phyloP scores from a whole-genome alignment of 2,113 vertebrate species.

The Pantherophis guttatus region DNA sequence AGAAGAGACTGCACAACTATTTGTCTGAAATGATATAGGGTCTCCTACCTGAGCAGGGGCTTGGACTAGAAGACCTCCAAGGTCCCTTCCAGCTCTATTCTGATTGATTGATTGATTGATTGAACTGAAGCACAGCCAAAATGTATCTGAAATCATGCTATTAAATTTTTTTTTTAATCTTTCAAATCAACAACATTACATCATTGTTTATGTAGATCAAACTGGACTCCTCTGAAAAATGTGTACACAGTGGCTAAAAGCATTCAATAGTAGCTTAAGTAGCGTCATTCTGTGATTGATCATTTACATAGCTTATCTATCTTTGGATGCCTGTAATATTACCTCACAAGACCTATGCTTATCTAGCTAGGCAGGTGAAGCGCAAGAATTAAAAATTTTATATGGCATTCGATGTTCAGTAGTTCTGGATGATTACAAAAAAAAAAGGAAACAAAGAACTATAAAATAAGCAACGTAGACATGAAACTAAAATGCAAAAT shows the following conservation, averaged over 20 bases:
- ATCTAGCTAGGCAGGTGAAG: not conserved
- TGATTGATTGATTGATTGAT: not conserved
- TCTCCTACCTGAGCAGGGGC: not conserved
- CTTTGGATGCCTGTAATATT: not conserved
- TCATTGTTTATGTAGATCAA: not conserved
- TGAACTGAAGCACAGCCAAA: accelerated
- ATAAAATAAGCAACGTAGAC: not conserved
- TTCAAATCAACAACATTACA: not conserved
- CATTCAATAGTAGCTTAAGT: not conserved
- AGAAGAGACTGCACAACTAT: not conserved
- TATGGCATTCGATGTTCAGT: not conserved
- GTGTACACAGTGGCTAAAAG: not conserved
- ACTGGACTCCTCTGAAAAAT: not conserved
- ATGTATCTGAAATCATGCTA: not conserved
- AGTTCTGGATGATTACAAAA: not conserved
- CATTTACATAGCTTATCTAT: not conserved
- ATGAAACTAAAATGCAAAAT: not conserved
- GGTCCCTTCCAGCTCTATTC: not conserved
- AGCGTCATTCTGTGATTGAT: not conserved
- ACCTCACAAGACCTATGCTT: not conserved
- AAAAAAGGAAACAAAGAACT: not conserved
- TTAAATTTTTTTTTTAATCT: not conserved
- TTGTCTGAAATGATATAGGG: not conserved
- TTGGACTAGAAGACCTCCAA: not conserved
- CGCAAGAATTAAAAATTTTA: no score